Conservation (phyloP, 2,113 vertebrate genomes). For the Ictalurus punctatus region DNA sequence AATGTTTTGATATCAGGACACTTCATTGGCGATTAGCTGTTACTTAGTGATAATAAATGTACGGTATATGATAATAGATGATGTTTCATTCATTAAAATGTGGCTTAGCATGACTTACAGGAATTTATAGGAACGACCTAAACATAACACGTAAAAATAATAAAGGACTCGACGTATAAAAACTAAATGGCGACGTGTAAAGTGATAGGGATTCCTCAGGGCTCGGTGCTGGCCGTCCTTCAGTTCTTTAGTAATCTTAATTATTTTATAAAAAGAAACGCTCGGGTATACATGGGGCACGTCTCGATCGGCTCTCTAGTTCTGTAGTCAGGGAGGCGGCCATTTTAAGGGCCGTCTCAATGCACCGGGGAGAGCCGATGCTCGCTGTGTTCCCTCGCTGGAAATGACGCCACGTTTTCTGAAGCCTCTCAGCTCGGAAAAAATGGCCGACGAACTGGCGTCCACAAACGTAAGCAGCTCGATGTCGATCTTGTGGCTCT, state of each 20-base stretch:
- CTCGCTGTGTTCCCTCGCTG: too few species aligned
- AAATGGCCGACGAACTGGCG: too few species aligned
- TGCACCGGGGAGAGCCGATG: too few species aligned
- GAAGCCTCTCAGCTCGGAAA: too few species aligned
- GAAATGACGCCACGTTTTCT: too few species aligned
- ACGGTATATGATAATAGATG: not conserved
- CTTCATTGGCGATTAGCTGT: not conserved
- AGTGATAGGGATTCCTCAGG: not conserved
- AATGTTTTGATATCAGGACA: not conserved
- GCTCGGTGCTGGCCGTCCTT: not conserved
- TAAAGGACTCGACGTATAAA: not conserved
- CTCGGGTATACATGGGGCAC: too few species aligned
- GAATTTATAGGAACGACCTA: not conserved
- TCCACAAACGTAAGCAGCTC: too few species aligned
- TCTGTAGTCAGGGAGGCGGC: too few species aligned
- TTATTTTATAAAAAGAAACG: not conserved
- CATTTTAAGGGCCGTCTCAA: too few species aligned
- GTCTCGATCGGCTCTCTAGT: too few species aligned
- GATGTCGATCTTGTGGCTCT: too few species aligned
- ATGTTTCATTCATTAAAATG: not conserved
- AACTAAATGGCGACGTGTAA: not conserved
- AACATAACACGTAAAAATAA: not conserved
- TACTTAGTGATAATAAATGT: not conserved
- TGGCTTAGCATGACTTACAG: not conserved
- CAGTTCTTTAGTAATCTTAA: not conserved